These are phyloP conservation scores for Brachionichthys hirsutus DNA, from an alignment of 2,113 vertebrate species.

Conservation along the genomic window DNA sequence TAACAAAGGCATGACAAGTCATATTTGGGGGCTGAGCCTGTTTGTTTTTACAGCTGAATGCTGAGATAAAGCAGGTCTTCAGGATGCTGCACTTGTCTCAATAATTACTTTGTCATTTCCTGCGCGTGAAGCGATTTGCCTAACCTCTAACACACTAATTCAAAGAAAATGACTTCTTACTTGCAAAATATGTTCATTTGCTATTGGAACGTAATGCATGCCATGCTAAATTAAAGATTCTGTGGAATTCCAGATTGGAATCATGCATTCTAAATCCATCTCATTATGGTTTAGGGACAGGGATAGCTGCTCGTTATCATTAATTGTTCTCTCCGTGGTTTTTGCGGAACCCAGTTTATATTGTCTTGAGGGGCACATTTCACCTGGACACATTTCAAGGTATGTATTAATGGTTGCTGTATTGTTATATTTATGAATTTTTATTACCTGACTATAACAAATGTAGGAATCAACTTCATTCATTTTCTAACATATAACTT, in stretches of 20 bases:
- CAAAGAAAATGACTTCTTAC: constrained; percentile 31
- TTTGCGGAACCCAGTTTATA: constrained; percentile 67
- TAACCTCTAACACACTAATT: constrained; percentile 40
- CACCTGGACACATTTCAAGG: too few species aligned
- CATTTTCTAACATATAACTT: too few species aligned
- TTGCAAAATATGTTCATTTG: constrained; percentile 15
- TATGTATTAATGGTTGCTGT: too few species aligned
- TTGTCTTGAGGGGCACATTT: constrained; percentile 62
- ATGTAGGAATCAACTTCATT: too few species aligned
- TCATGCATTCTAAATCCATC: constrained; percentile 29
- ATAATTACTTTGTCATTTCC: constrained; percentile 67
- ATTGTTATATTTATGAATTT: too few species aligned
- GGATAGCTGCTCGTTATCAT: constrained; percentile 63
- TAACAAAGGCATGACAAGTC: constrained; percentile 35
- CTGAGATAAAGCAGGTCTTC: constrained; percentile 35
- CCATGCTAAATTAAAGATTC: constrained; percentile 7
- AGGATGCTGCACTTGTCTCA: constrained; percentile 51
- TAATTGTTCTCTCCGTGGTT: constrained; percentile 71
- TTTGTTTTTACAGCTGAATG: constrained; percentile 49
- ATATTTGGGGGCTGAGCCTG: constrained; percentile 38
- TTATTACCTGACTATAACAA: too few species aligned
- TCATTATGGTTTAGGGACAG: constrained; percentile 45
- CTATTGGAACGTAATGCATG: neutral
- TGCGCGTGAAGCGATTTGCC: constrained; percentile 29
- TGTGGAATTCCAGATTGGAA: constrained; percentile 17